A percentile compares a stretch with the other conserved stretches of the same genome.
These are phyloP conservation scores for Drosophila stalkeri DNA, from an alignment of 2,888 invertebrate species.

Conservation along the genomic window DNA sequence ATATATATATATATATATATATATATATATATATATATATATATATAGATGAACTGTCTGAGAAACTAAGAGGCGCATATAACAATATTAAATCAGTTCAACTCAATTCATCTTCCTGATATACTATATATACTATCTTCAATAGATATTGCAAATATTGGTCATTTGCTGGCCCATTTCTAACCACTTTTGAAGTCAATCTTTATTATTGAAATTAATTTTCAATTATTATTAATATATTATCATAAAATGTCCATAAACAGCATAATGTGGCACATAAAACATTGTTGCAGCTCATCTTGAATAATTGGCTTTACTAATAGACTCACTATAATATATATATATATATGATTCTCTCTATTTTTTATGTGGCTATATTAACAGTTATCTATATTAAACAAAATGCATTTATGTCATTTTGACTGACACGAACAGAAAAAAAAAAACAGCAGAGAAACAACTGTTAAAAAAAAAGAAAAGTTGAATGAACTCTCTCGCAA, in stretches of 20 bases:
- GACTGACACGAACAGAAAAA: not conserved
- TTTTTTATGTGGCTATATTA: not conserved
- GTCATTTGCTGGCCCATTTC: not conserved
- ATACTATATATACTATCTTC: too few relatives aligned
- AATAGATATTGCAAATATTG: not conserved
- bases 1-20: too few relatives aligned
- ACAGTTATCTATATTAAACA: constrained; percentile 1
- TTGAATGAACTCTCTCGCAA: constrained; percentile 33
- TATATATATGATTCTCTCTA: too few relatives aligned
- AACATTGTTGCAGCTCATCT: constrained; percentile 3
- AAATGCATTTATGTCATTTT: constrained; percentile 9
- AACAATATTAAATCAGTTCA: too few relatives aligned
- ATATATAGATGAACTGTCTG: too few relatives aligned
- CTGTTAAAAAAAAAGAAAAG: constrained; percentile 30
- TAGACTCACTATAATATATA: constrained; percentile 1
- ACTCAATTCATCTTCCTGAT: too few relatives aligned
- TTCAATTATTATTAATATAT: constrained; percentile 6
- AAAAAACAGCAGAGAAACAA: constrained; percentile 10
- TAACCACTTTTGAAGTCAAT: not conserved
- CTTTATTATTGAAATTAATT: constrained; percentile 2
- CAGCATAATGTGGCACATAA: not conserved
- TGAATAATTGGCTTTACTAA: constrained; percentile 18
- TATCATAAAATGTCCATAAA: not conserved
- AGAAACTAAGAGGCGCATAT: too few relatives aligned
- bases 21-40: too few relatives aligned